Evolutionary conservation across 2,113 vertebrate species (phyloP).

Genomic region (Myanophis thanlyinensis): DNA sequence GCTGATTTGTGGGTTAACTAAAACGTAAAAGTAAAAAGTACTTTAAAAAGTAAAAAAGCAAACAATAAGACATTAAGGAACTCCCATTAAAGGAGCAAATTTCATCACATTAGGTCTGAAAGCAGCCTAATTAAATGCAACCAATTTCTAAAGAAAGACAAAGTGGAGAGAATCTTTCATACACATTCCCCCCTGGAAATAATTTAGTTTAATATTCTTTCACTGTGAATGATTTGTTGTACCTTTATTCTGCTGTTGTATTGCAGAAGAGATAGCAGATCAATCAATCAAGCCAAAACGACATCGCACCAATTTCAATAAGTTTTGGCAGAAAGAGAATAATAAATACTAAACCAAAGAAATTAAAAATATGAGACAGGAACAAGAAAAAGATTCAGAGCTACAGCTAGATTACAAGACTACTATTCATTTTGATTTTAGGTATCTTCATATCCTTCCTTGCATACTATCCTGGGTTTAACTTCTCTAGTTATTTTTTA

Average conservation of each 20-base stretch:
- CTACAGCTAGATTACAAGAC: neutral
- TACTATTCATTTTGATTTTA: neutral
- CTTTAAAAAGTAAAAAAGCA: neutral
- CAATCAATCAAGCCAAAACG: neutral
- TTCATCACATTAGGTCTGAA: neutral
- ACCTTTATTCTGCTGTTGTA: neutral
- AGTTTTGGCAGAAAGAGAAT: neutral
- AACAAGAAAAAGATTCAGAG: neutral
- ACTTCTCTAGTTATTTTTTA: neutral
- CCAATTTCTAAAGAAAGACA: neutral
- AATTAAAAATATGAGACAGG: neutral
- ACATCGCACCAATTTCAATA: neutral
- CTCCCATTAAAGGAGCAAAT: neutral
- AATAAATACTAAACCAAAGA: neutral
- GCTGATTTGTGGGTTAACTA: neutral
- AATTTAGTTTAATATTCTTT: neutral
- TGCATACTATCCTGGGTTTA: neutral
- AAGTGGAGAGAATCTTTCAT: neutral
- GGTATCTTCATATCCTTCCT: neutral
- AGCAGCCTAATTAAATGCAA: neutral
- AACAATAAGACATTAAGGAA: neutral
- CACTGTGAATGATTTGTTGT: neutral
- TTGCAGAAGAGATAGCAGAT: neutral
- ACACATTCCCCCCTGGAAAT: neutral
- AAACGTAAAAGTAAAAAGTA: neutral